Conservation (phyloP, 2,797 vertebrate species). For the Myotis planiceps region DNA sequence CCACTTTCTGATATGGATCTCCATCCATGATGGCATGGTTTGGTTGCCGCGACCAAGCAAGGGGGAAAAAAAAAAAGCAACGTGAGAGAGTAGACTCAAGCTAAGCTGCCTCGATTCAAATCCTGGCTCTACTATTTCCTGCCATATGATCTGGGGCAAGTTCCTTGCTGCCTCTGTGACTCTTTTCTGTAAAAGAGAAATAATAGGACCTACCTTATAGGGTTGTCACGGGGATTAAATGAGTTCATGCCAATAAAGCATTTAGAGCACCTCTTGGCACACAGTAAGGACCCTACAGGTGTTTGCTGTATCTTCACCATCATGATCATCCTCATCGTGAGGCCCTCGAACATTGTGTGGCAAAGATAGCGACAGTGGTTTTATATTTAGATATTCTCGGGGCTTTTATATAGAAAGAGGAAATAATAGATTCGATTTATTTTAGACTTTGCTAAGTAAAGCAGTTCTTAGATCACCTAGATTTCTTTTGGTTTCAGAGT, state of each 20-base stretch:
- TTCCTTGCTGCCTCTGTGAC: not conserved
- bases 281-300: not conserved
- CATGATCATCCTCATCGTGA: not conserved
- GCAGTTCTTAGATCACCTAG: not conserved
- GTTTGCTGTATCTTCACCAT: not conserved
- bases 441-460: not conserved
- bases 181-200: not conserved
- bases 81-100: accelerated
- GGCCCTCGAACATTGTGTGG: not conserved
- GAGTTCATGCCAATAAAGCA: not conserved
- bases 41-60: not conserved
- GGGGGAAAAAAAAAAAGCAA: not conserved
- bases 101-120: not conserved
- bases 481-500: constrained; percentile 11
- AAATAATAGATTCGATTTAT: not conserved
- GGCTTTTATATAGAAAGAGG: not conserved
- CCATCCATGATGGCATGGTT: not conserved
- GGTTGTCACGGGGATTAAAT: not conserved
- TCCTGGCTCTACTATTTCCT: not conserved
- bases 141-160: not conserved
- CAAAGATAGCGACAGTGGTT: not conserved
- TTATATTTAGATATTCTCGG: not conserved
- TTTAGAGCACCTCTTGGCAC: not conserved
- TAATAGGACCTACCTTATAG: not conserved
- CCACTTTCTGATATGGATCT: not conserved